Percentiles rank a stretch among this genome's conserved stretches.
These are phyloP conservation scores for Sturnira hondurensis DNA, from an alignment of 2,113 vertebrate genomes.

Conservation along the genomic window DNA sequence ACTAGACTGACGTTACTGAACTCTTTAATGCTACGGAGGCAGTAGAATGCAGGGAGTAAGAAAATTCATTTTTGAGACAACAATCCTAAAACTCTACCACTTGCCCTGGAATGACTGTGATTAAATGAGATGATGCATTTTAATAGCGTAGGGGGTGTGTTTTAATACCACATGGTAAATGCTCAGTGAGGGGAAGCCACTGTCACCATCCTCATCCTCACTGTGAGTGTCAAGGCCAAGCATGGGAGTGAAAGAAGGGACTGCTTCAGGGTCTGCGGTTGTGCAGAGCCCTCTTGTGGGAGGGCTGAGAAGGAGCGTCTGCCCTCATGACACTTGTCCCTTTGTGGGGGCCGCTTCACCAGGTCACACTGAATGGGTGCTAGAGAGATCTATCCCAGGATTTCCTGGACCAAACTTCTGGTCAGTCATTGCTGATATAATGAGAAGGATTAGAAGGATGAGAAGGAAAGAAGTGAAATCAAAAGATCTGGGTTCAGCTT, in stretches of 20 bases:
- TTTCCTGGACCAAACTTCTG: not conserved
- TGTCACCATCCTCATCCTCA: accelerated
- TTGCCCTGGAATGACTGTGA: not conserved
- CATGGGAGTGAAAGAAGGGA: not conserved
- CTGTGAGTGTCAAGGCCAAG: not conserved
- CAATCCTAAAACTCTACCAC: not conserved
- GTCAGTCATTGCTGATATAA: not conserved
- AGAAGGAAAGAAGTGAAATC: not conserved
- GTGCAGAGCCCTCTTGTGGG: not conserved
- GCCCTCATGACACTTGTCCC: not conserved
- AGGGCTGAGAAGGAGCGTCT: not conserved
- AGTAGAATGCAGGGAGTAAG: not conserved
- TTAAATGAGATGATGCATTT: not conserved
- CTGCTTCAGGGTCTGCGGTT: too few relatives aligned
- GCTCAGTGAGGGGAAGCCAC: not conserved
- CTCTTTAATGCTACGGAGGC: not conserved
- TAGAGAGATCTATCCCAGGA: not conserved
- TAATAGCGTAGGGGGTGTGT: too few relatives aligned
- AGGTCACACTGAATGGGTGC: not conserved
- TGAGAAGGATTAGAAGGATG: not conserved
- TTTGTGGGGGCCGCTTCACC: not conserved
- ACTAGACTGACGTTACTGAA: too few relatives aligned
- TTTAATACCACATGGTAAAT: too few relatives aligned
- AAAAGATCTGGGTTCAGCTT: not conserved
- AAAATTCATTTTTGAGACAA: not conserved